These are phyloP conservation scores for Drosophila diplacantha DNA, from an alignment of 2,888 invertebrate genomes.

Conservation along the genomic window DNA sequence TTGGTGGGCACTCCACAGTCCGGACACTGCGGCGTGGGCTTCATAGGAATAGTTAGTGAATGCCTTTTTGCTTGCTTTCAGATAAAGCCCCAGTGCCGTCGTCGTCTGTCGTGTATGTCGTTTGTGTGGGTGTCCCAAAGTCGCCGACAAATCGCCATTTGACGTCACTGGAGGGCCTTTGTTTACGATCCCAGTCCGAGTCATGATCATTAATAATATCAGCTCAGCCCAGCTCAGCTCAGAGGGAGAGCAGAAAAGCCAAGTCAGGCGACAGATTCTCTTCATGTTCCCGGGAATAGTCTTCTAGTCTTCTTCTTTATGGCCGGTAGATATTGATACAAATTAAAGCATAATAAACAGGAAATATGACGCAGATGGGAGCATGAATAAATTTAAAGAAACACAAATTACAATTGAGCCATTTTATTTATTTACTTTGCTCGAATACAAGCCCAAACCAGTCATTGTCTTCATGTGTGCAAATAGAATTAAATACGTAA, in stretches of 20 bases:
- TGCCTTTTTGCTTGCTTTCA: conserved; percentile 49
- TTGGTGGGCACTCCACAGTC: conserved; percentile 17
- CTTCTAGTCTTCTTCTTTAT: conserved; percentile 10
- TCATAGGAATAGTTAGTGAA: conserved; percentile 34
- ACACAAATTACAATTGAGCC: conserved; percentile 4
- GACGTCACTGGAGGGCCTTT: conserved; percentile 56
- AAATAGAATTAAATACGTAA: conserved; percentile 2
- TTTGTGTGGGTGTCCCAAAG: conserved; percentile 30
- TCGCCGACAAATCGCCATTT: conserved; percentile 28
- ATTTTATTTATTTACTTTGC: background rate
- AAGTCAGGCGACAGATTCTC: conserved; percentile 2
- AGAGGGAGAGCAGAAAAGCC: background rate
- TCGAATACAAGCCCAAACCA: background rate
- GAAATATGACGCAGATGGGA: conserved; percentile 22
- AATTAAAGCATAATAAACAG: conserved; percentile 12
- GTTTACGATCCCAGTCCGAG: conserved; percentile 34
- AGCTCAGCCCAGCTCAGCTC: conserved; percentile 5
- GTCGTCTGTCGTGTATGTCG: background rate
- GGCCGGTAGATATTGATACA: conserved; percentile 17
- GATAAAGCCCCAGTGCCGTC: conserved; percentile 36
- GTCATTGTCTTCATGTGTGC: background rate
- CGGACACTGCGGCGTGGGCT: conserved; percentile 48
- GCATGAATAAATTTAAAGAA: background rate
- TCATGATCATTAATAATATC: conserved; percentile 58
- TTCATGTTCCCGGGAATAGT: conserved; percentile 6